These are phyloP conservation scores for Ascidia mentula DNA, from an alignment of 23 tunicate genomes.

Conservation along the genomic window DNA sequence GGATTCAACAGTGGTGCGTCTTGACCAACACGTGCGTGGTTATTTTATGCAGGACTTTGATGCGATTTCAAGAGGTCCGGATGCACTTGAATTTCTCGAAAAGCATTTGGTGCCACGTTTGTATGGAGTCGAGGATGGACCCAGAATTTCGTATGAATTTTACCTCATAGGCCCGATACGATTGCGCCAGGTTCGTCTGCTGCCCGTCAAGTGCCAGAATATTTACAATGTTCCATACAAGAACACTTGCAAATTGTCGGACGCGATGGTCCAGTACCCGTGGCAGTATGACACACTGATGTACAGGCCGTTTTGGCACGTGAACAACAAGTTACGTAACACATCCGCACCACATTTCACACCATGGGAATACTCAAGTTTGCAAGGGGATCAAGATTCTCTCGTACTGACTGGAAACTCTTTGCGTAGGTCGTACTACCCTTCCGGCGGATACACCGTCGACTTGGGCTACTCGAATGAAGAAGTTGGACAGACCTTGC, in stretches of 20 bases:
- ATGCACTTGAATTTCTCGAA: constrained; percentile 43
- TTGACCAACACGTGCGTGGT: constrained; percentile 9
- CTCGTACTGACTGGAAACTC: constrained; percentile 27
- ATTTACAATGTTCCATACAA: neutral
- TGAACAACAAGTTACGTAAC: neutral
- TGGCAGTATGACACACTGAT: constrained; percentile 32
- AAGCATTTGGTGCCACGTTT: constrained; percentile 25
- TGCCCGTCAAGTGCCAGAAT: neutral
- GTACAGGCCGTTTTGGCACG: constrained; percentile 41
- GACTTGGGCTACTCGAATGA: constrained; percentile 55
- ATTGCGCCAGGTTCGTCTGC: constrained; percentile 48
- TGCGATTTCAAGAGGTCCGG: constrained; percentile 19
- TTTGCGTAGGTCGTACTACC: constrained; percentile 39
- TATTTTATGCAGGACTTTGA: constrained; percentile 28
- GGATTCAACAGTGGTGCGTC: constrained; percentile 29
- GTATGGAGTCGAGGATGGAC: constrained; percentile 20
- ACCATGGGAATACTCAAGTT: constrained; percentile 34
- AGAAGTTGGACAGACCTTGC: constrained; percentile 16
- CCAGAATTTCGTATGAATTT: neutral
- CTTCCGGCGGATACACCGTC: constrained; percentile 58
- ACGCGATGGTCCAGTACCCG: neutral
- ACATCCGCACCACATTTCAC: neutral
- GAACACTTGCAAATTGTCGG: neutral
- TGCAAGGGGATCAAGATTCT: neutral
- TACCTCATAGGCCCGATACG: constrained; percentile 61